Conservation (phyloP, 2,888 invertebrate species). For the Charanyca ferruginea region DNA sequence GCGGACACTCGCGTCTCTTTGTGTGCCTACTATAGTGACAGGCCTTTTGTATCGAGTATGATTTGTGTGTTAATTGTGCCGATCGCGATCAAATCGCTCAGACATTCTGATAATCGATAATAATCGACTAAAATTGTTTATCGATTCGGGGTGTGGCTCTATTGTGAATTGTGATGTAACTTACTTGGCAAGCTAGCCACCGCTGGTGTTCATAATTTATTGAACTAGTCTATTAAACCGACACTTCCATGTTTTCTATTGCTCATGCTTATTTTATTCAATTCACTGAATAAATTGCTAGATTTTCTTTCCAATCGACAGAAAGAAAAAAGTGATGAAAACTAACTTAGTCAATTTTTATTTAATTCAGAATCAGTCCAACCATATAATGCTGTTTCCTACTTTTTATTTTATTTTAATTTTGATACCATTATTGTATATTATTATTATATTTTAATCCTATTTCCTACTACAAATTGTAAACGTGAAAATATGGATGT, state of each 20-base stretch:
- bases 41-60: slow-evolving; percentile 59
- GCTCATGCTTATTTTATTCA: slow-evolving; percentile 20
- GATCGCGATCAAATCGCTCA: slow-evolving; percentile 47
- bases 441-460: too few relatives aligned
- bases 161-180: slow-evolving; percentile 56
- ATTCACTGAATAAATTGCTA: neutral
- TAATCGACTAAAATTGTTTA: slow-evolving; percentile 54
- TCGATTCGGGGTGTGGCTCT: slow-evolving; percentile 46
- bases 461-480: too few relatives aligned
- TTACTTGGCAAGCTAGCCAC: slow-evolving; percentile 46
- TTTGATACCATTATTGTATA: too few relatives aligned
- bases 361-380: neutral
- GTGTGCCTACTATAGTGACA: slow-evolving; percentile 59
- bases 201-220: slow-evolving; percentile 37
- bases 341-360: neutral
- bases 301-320: neutral
- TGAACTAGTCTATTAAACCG: slow-evolving; percentile 28
- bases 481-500: too few relatives aligned
- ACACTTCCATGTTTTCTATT: slow-evolving; percentile 13
- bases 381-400: too few relatives aligned
- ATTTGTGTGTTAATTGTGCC: slow-evolving; percentile 60
- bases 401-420: too few relatives aligned
- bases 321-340: neutral
- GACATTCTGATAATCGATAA: slow-evolving; percentile 58
- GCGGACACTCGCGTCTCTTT: slow-evolving; percentile 57